phyloP scores from a whole-genome alignment of 2,797 vertebrate species.

The Phalanger gymnotis region DNA sequence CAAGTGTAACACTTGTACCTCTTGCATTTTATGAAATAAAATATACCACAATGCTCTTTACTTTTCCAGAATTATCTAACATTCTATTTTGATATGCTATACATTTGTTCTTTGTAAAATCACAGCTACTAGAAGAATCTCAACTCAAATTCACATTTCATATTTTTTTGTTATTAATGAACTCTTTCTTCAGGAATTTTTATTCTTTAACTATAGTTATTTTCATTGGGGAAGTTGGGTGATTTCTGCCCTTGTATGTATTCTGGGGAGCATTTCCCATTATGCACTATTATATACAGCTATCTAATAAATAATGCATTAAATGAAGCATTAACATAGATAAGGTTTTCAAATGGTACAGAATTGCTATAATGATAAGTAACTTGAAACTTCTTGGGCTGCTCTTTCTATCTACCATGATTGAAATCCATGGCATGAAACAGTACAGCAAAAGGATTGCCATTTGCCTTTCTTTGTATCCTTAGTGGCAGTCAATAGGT shows the following conservation, averaged over 20 bases:
- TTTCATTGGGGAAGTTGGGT: not conserved
- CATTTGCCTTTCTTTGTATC: not conserved
- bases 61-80: not conserved
- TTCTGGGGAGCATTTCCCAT: not conserved
- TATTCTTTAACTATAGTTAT: not conserved
- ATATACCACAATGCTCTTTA: not conserved
- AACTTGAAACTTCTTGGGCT: constrained; percentile 1
- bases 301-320: constrained; percentile 26
- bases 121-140: not conserved
- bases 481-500: not conserved
- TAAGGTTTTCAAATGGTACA: constrained; percentile 35
- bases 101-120: not conserved
- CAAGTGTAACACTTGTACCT: constrained; percentile 49
- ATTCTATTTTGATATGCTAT: not conserved
- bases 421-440: not conserved
- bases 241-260: constrained; percentile 2
- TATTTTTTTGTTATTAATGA: not conserved
- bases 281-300: not conserved
- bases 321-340: constrained; percentile 2
- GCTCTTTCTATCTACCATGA: constrained; percentile 9
- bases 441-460: not conserved
- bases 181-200: not conserved
- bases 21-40: constrained; percentile 38
- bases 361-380: not conserved
- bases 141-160: not conserved